A percentile compares a stretch with the other conserved stretches of the same genome.
phyloP scores from a whole-genome alignment of 2,113 vertebrate species.

The Globicephala melas region DNA sequence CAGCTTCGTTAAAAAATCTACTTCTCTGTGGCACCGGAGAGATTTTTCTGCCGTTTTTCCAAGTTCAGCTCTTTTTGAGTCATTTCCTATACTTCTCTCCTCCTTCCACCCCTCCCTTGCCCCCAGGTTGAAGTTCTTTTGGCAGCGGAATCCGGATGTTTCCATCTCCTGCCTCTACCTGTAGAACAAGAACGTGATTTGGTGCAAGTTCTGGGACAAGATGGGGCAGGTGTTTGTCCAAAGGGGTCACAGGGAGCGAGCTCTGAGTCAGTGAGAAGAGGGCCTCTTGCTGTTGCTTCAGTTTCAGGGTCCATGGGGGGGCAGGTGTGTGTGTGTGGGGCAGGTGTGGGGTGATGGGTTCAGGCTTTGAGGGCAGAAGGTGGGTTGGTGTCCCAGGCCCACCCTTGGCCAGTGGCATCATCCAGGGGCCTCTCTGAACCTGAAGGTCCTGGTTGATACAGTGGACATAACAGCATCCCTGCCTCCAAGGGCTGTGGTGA shows the following conservation, averaged over 20 bases:
- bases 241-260: background rate
- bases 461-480: no score
- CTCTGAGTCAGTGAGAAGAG: background rate
- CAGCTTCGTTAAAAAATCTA: constrained; percentile 49
- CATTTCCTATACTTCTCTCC: constrained; percentile 36
- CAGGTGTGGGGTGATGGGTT: background rate
- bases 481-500: background rate
- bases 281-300: background rate
- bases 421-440: background rate
- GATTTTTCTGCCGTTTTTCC: constrained; percentile 61
- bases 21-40: constrained; percentile 45
- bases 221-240: background rate
- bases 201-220: background rate
- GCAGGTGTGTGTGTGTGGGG: background rate
- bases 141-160: constrained; percentile 37
- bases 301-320: background rate
- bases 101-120: background rate
- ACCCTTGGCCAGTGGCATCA: background rate
- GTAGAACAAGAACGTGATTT: background rate
- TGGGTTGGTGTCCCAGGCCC: background rate
- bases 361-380: background rate
- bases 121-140: constrained; percentile 12
- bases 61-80: constrained; percentile 73
- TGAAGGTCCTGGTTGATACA: background rate
- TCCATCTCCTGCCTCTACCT: background rate